A percentile compares a stretch with the other conserved stretches of the same genome.
These are phyloP conservation scores for Fratercula arctica DNA, from an alignment of 2,797 vertebrate genomes.

Conservation along the genomic window DNA sequence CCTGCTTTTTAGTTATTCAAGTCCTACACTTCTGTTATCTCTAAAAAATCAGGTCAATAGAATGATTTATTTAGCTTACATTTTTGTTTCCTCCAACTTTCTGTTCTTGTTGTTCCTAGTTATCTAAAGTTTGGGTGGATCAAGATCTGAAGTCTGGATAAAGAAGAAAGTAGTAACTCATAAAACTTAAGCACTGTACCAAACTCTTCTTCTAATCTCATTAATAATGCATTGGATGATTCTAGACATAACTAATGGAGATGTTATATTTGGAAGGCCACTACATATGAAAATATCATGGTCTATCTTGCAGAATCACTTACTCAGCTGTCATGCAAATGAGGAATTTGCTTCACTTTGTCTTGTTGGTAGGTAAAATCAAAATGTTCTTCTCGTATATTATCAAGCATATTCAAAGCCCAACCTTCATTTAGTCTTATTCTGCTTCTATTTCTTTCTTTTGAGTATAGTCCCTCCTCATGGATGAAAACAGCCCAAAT, in stretches of 20 bases:
- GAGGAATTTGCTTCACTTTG: neutral
- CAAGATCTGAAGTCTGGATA: neutral
- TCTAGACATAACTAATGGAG: neutral
- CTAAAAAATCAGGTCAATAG: neutral
- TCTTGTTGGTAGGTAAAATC: neutral
- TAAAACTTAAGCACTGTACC: fast-evolving
- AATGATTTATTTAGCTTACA: neutral
- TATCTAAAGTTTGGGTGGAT: neutral
- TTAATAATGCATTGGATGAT: neutral
- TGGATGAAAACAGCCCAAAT: neutral
- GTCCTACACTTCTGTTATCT: neutral
- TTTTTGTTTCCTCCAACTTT: neutral
- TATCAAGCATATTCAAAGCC: neutral
- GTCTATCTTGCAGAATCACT: neutral
- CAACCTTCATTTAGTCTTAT: neutral
- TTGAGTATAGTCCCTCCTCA: neutral
- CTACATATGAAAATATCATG: neutral
- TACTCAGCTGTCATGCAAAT: neutral
- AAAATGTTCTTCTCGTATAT: neutral
- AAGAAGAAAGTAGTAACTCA: neutral
- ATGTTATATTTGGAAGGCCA: neutral
- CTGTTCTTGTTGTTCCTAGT: neutral
- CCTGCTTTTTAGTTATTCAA: neutral
- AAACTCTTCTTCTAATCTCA: neutral
- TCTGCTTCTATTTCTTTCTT: neutral